These are phyloP conservation scores for Macaria liturata DNA, from an alignment of 2,888 invertebrate species.

Conservation along the genomic window DNA sequence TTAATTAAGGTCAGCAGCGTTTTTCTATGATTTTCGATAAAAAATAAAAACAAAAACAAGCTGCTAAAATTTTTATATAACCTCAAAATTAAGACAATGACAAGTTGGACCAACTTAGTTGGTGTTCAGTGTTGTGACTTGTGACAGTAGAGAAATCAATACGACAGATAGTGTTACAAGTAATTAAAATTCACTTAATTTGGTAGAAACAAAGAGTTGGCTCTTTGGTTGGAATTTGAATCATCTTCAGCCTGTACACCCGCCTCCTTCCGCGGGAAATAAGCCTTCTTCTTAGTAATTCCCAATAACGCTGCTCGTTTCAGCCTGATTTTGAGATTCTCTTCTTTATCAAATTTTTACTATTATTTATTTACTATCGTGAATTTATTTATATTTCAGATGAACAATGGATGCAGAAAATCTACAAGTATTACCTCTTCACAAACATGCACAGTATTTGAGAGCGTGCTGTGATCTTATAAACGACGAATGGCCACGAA, in stretches of 20 bases:
- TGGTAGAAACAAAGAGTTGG: too few species aligned
- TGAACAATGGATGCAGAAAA: constrained; percentile 56
- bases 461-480: constrained; percentile 89
- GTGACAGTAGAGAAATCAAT: background rate
- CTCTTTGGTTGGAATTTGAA: too few species aligned
- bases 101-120: too few species aligned
- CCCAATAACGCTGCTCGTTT: too few species aligned
- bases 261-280: too few species aligned
- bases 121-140: too few species aligned
- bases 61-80: constrained; percentile 1
- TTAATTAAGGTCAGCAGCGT: background rate
- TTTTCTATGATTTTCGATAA: background rate
- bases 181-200: too few species aligned
- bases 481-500: constrained; percentile 94
- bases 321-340: too few species aligned
- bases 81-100: constrained; percentile 4
- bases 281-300: too few species aligned
- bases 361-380: too few species aligned
- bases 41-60: constrained; percentile 6
- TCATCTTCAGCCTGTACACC: too few species aligned
- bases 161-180: background rate
- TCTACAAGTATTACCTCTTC: constrained; percentile 86
- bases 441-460: constrained; percentile 87
- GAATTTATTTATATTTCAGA: constrained; percentile 6
- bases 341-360: too few species aligned